A percentile compares a stretch with the other conserved stretches of the same genome.
Evolutionary conservation across 2,113 vertebrate genomes (phyloP).

Genomic region (Hylia prasina): DNA sequence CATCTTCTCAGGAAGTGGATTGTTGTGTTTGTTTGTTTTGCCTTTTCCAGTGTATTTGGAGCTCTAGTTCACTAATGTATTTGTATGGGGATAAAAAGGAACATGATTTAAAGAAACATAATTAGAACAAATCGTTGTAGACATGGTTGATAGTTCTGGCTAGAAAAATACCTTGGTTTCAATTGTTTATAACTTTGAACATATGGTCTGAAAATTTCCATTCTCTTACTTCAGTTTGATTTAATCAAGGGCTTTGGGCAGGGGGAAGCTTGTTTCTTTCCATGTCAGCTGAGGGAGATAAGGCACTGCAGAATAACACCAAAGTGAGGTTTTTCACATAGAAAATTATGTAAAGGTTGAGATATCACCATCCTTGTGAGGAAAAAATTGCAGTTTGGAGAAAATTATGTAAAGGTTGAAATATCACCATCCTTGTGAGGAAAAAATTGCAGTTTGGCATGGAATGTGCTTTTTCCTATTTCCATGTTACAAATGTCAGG

Average conservation of each 20-base stretch:
- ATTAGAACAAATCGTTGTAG: background rate
- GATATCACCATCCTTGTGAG: background rate
- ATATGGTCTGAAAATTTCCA: constrained; percentile 27
- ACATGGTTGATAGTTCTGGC: background rate
- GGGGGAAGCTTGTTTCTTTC: background rate
- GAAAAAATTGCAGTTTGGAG: background rate
- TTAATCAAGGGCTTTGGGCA: background rate
- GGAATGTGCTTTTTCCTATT: background rate
- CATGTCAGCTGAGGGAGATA: background rate
- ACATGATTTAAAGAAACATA: background rate
- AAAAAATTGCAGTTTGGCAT: background rate
- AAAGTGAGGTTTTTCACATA: background rate
- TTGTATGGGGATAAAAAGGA: background rate
- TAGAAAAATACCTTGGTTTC: constrained; percentile 20
- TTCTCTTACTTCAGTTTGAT: constrained; percentile 17
- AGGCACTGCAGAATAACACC: background rate
- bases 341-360: background rate
- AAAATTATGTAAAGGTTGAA: background rate
- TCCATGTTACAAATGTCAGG: background rate
- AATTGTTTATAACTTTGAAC: constrained; percentile 28
- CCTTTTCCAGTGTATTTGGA: background rate
- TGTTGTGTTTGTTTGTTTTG: background rate
- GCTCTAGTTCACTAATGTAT: background rate
- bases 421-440: background rate
- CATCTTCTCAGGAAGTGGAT: background rate